Conservation (phyloP, 2,888 invertebrate species). For the Agapetus fuscipes region DNA sequence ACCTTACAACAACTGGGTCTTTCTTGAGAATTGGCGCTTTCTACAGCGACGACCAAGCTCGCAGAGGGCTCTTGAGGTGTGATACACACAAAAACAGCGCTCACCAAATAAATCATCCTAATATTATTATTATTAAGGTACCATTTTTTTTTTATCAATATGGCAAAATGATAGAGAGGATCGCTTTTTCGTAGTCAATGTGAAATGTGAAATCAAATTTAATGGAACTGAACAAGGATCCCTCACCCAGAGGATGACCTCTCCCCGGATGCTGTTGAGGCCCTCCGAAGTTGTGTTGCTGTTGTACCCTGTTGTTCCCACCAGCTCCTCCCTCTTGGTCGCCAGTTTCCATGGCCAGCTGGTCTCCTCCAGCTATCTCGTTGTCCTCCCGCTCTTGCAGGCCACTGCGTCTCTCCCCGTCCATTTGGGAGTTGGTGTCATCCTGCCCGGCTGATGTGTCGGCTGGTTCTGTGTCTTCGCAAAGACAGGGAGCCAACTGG, state of each 20-base stretch:
- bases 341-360: conserved; percentile 61
- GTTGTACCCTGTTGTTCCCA: not conserved
- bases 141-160: too few relatives aligned
- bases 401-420: conserved; percentile 10
- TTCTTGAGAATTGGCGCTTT: too few relatives aligned
- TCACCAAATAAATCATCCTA: too few relatives aligned
- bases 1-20: too few relatives aligned
- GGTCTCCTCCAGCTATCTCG: conserved; percentile 36
- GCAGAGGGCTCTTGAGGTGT: too few relatives aligned
- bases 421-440: conserved; percentile 7
- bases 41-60: too few relatives aligned
- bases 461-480: conserved; percentile 18
- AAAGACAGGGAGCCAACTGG: conserved; percentile 14
- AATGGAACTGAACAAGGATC: too few relatives aligned
- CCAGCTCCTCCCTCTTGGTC: conserved; percentile 44
- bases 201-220: too few relatives aligned
- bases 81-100: too few relatives aligned
- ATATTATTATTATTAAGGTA: too few relatives aligned
- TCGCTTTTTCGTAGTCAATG: too few relatives aligned
- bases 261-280: conserved; percentile 34
- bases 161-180: too few relatives aligned
- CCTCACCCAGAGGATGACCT: conserved; percentile 25
- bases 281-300: conserved; percentile 39
- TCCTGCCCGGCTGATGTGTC: conserved; percentile 19
- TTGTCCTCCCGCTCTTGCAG: conserved; percentile 19